phyloP scores from a whole-genome alignment of 2,888 invertebrate genomes.

The Sympetrum striolatum region DNA sequence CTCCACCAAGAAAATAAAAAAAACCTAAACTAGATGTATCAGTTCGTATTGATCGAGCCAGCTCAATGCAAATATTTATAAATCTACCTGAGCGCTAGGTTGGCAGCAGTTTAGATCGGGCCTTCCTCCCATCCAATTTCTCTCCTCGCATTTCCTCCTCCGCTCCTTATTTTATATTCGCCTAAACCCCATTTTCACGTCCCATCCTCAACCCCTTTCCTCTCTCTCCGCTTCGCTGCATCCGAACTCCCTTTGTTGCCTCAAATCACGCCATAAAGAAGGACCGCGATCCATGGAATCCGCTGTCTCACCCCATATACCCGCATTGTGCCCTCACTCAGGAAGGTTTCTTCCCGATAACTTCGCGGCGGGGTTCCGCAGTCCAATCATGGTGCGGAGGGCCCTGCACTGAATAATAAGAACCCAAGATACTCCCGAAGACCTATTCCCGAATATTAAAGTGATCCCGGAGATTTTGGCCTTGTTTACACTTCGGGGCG shows the following conservation, averaged over 20 bases:
- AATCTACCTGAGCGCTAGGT: no score
- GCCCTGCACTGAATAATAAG: conserved; percentile 19
- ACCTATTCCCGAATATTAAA: not conserved
- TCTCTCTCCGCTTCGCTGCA: not conserved
- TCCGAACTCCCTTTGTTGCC: not conserved
- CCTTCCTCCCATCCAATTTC: no score
- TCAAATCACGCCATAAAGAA: not conserved
- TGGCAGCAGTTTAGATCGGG: no score
- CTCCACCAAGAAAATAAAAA: no score
- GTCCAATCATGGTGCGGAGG: not conserved
- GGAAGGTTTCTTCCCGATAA: not conserved
- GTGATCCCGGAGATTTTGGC: not conserved
- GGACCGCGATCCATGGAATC: not conserved
- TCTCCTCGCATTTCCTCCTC: no score
- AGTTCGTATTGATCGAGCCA: no score
- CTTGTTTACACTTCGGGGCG: not conserved
- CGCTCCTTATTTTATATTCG: no score
- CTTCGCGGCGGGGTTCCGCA: no score
- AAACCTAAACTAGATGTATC: no score
- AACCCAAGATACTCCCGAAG: not conserved
- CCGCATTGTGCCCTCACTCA: not conserved
- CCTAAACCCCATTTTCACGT: no score
- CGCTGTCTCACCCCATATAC: no score
- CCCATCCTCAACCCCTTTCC: not conserved
- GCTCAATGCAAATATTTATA: no score